Base-by-base conservation (phyloP, 2,113 vertebrate species). In the Callopanchax toddi region DNA sequence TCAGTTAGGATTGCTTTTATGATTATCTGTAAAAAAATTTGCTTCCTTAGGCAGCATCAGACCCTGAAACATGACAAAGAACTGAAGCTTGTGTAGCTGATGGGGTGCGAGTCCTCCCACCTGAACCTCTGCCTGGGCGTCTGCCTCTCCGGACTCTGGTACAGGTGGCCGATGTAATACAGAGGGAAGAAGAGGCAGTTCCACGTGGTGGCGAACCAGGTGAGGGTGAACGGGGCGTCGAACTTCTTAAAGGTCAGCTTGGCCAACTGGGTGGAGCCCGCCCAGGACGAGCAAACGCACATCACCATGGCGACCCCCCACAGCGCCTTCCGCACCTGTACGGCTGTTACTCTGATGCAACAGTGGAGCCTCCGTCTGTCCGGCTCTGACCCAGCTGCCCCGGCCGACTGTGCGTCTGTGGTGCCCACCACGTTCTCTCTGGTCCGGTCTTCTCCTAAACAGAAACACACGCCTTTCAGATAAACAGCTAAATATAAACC, bases 181-280 rank as follows among this genome's bases (percentile, higher is more conserved):
- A 98, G 80, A 6, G 95, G 96, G 87, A 98, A 98, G 89, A 98
- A 97, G 63, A 98, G 91, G 89, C 94, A 94, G 92, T 98, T 98
- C 96, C 96, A 98, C 85, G 91, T 92, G 90, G 96, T 96, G 91
- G 96, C 95, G 65, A 98, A 98, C 96, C 96, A 98, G 0, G 96
- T 96, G 81, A 98, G 92, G 81, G 95, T 95, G 91, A 98, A 98
- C 37, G 96, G 96, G 3, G 95, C 96, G 5, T 98, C 92, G 0
- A 96, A 95, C 71, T 90, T 91, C 84, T 89, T 92, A 87, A 98
- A 97, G 86, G 95, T 96, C 80, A 95, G 82, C 86, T 94, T 96
- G 92, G 96, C 96, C 40, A 98, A 91, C 88, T 98, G 96, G 16
- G 95, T 98, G 86, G 94, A 93, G 44, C 96, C 95, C 0, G 96